Evolutionary conservation across 2,113 vertebrate genomes (phyloP).

Genomic region (Podiceps cristatus): DNA sequence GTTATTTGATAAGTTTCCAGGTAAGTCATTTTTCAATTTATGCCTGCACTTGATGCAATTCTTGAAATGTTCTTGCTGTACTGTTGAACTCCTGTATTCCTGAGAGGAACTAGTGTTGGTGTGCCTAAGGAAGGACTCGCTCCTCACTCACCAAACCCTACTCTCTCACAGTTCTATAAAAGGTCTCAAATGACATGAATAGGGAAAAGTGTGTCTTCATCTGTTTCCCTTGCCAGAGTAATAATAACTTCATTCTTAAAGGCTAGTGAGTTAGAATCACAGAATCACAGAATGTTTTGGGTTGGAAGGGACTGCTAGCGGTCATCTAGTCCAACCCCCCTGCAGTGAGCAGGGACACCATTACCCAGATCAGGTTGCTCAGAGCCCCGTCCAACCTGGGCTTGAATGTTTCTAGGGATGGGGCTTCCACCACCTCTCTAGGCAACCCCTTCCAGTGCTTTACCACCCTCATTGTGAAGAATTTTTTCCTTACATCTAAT

Average conservation of each 20-base stretch:
- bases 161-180: not conserved
- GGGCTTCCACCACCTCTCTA: too few relatives aligned
- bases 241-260: not conserved
- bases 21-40: conserved; percentile 67
- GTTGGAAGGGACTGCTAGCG: too few relatives aligned
- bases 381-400: too few relatives aligned
- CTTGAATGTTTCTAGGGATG: too few relatives aligned
- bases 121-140: not conserved
- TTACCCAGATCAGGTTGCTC: too few relatives aligned
- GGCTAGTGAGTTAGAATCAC: not conserved
- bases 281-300: too few relatives aligned
- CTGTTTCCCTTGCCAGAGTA: not conserved
- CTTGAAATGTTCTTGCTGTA: not conserved
- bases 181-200: not conserved
- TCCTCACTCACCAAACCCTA: not conserved
- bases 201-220: not conserved
- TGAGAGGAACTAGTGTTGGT: not conserved
- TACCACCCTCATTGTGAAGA: too few relatives aligned
- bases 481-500: too few relatives aligned
- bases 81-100: not conserved
- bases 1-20: conserved; percentile 93
- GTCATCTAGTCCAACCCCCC: too few relatives aligned
- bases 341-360: too few relatives aligned
- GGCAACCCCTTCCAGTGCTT: too few relatives aligned
- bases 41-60: not conserved